Base-by-base conservation (phyloP, 2,888 invertebrate genomes). In the Orchesella flavescens region DNA sequence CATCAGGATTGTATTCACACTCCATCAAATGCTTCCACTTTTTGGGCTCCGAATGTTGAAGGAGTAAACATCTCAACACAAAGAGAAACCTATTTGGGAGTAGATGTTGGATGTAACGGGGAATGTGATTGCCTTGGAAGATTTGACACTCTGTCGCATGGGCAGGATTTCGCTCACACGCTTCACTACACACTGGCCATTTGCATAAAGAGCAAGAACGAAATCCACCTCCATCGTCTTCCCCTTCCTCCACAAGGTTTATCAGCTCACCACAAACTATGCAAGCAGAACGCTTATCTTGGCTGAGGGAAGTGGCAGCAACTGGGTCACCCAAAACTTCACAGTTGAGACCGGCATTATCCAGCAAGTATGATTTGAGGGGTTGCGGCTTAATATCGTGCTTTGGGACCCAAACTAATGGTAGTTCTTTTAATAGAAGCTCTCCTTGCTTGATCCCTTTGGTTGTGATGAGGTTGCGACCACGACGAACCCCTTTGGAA, bases 41-140 rank as follows among this genome's bases (percentile, higher is more conserved):
- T 63, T 93, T 92, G 0, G 93, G 93, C 88, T 94, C 91, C 43
- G 91, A 91, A 89, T 95, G 94, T 89, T 93, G 94, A 1, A 94
- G 93, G 86, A 96, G 90, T 5, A 96, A 91, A 61, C 95, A 91
- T 89, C 96, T 92, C 84, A 96, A 90, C 0, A 95, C 94, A 21
- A 94, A 94, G 81, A 96, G 93, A 89, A 96, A 96, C 90, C 96
- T 95, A 86, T 88, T 88, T 23, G 87, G 87, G 1, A 88, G 87
- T 44, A 87, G 83, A 10, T 78, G 65, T 34, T 76, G 55, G 7
- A 69, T 66, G 34, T 85, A 75, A n/a, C 85, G 65, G 1, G 80
- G 72, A 17, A 83, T 80, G 53, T 78, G 57, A 17, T 76, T 63
- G 21, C 49, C 53, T 21, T 77, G 73, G 44, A 85, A 85, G 7